Base-by-base conservation (phyloP, 2,888 invertebrate species). In the Epirrhoe tristata region DNA sequence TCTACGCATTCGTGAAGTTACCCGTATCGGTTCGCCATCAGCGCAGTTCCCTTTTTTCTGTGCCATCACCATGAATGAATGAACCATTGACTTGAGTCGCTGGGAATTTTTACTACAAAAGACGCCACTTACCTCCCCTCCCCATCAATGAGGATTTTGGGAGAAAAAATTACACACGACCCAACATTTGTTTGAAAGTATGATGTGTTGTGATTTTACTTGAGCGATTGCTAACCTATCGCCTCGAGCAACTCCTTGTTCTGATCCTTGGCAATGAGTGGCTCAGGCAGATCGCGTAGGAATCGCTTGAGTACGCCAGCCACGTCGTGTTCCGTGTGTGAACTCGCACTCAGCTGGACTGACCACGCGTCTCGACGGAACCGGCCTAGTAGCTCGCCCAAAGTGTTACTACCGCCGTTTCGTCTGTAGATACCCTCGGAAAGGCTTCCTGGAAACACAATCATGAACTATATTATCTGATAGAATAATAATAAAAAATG, bases 401-500 rank as follows among this genome's bases (percentile, higher is more conserved):
- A 95, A 6, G 96, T 95, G 24, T 96, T 95, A 74, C 96, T 96
- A 36, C 96, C 96, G 17, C 98, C 98, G 16, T 96, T 96, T 60
- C 96, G 95, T 5, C 98, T 95, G 86, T 98, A 98, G 77, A 98
- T 97, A 3, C 98, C 98, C 87, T 98, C 97, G 0, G 96, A 95
- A 90, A 97, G 95, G 75, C 96, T 96, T 6, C 97, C 96, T 96
- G 85, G 6, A 66, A 66, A 60, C 14, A 36, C 6, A 50, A 50
- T 53, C 6, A 48, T 6, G 6, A 8, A 36, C 36, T 8, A 36
- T 8, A 36, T 36, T 8, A 10, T 51, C 5, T 24, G 51, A n/a
- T n/a, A n/a, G n/a, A n/a, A n/a, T n/a, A n/a, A n/a, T n/a, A n/a
- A n/a, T n/a, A n/a, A n/a, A n/a, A n/a, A n/a, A n/a, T n/a, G n/a